Percentiles rank a stretch among this genome's conserved stretches.
phyloP scores from a whole-genome alignment of 2,797 vertebrate species.

The Lepidocolaptes lacrymiger region DNA sequence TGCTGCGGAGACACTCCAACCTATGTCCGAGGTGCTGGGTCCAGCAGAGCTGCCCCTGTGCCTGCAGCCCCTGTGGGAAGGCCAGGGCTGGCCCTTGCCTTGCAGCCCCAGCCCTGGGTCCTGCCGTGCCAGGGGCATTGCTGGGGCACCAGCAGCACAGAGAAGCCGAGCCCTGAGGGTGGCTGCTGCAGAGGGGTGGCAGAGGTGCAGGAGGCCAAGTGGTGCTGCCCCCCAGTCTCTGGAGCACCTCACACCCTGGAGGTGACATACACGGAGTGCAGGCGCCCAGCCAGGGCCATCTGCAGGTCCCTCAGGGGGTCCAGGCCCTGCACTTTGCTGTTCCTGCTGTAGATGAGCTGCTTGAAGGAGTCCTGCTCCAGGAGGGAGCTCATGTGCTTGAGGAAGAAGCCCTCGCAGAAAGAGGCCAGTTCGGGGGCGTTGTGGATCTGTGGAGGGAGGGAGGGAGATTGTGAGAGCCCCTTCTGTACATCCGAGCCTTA shows the following conservation, averaged over 20 bases:
- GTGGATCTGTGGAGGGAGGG: conserved; percentile 79
- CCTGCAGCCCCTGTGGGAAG: background rate
- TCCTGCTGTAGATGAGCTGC: conserved; percentile 85
- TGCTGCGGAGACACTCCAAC: background rate
- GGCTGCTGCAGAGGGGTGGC: background rate
- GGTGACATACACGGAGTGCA: conserved; percentile 89
- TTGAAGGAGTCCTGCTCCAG: conserved; percentile 90
- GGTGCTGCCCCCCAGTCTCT: background rate
- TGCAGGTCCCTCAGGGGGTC: conserved; percentile 90
- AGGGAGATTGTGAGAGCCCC: background rate
- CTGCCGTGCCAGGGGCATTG: background rate
- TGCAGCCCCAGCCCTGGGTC: background rate
- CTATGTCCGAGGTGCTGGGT: background rate
- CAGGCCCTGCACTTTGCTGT: conserved; percentile 84
- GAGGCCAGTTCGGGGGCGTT: conserved; percentile 85
- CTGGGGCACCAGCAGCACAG: background rate
- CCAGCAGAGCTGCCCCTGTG: background rate
- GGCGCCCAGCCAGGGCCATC: conserved; percentile 83
- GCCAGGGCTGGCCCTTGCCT: background rate
- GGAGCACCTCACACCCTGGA: conserved; percentile 85
- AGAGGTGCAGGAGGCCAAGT: background rate
- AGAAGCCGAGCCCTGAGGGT: background rate
- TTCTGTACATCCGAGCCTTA: background rate
- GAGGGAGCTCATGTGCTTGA: conserved; percentile 92
- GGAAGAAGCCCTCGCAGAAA: conserved; percentile 93